phyloP scores from a whole-genome alignment of 2,888 invertebrate genomes.

The Penaeus monodon region DNA sequence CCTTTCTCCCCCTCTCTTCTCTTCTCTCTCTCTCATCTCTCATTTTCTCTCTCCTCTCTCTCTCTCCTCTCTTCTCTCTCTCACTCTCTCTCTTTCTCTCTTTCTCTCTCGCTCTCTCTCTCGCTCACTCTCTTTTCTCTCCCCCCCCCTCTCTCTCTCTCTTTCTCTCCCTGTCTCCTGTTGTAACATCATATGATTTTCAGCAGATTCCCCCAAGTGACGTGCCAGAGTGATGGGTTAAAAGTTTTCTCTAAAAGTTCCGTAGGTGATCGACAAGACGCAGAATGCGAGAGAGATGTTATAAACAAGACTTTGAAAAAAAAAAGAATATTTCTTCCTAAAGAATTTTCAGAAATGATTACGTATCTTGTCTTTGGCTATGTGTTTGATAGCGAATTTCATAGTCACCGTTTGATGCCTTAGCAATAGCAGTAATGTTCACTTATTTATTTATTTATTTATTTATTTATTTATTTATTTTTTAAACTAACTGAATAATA shows the following conservation, averaged over 20 bases:
- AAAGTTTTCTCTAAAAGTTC: not conserved
- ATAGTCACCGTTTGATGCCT: no score
- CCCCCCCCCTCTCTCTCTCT: constrained; percentile 9
- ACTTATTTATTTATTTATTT: no score
- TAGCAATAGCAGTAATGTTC: no score
- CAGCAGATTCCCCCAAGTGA: no score
- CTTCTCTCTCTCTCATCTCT: not conserved
- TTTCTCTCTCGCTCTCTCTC: constrained; percentile 7
- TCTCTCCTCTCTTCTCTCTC: constrained; percentile 6
- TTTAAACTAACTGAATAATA: not conserved
- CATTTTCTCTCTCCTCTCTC: constrained; percentile 1
- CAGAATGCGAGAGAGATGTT: no score
- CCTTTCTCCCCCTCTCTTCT: not conserved
- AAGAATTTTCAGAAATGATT: no score
- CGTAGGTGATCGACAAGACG: not conserved
- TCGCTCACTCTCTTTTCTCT: not conserved
- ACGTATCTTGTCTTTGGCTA: no score
- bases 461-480: no score
- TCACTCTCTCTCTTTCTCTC: constrained; percentile 14
- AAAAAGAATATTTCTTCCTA: no score
- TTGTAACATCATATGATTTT: not conserved
- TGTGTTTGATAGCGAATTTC: no score
- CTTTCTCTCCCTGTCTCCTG: not conserved
- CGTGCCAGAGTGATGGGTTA: not conserved
- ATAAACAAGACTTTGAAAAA: no score